Evolutionary conservation across 2,888 invertebrate genomes (phyloP).

Genomic region (Brachypterus glaber): DNA sequence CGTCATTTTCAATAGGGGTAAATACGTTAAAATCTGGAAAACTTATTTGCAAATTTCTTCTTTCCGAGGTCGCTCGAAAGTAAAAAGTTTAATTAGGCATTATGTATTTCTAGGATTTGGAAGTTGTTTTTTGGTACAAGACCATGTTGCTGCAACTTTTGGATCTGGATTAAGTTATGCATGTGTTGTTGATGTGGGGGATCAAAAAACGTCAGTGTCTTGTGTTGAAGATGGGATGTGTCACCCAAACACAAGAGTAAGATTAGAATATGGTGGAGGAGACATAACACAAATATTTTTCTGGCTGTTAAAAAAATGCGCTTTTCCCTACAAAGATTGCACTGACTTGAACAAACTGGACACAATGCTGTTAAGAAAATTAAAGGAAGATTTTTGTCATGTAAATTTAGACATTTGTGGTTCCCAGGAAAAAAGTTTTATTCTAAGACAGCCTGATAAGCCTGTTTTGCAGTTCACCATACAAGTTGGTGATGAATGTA

Average conservation of each 20-base stretch:
- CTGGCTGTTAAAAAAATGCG: conserved; percentile 80
- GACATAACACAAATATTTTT: conserved; percentile 85
- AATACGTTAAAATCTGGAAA: too few species aligned
- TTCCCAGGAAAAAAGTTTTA: conserved; percentile 72
- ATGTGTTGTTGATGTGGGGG: conserved; percentile 91
- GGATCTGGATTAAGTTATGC: conserved; percentile 77
- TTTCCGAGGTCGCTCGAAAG: too few species aligned
- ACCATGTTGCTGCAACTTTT: conserved; percentile 78
- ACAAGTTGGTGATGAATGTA: conserved; percentile 81
- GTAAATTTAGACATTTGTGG: conserved; percentile 85
- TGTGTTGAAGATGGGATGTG: conserved; percentile 96
- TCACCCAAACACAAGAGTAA: conserved; percentile 71
- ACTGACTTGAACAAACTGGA: conserved; percentile 65
- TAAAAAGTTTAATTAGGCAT: conserved; percentile 1
- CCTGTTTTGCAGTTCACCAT: conserved; percentile 63
- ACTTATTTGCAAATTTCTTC: too few species aligned
- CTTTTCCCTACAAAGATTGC: conserved; percentile 81
- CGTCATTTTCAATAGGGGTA: too few species aligned
- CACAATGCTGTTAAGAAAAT: conserved; percentile 65
- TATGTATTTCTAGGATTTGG: too few species aligned
- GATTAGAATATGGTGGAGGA: conserved; percentile 82
- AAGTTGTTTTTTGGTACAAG: conserved; percentile 43
- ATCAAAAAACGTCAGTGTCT: conserved; percentile 90
- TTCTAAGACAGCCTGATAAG: conserved; percentile 61
- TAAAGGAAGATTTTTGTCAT: conserved; percentile 87